Percentiles rank a stretch among this genome's conserved stretches.
Conservation (phyloP, 2,888 invertebrate genomes). For the Tenthredo notha region DNA sequence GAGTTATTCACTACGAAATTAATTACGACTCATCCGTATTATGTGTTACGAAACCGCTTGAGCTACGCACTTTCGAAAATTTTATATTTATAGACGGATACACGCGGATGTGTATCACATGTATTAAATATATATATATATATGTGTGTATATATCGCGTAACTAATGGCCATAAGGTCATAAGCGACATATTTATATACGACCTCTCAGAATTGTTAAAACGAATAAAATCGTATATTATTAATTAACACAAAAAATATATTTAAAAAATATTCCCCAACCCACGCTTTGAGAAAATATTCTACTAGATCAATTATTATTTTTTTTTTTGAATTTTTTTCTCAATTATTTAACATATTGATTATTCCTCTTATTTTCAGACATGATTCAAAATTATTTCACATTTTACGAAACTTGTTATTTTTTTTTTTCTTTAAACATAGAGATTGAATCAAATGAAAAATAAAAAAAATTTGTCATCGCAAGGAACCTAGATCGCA, state of each 20-base stretch:
- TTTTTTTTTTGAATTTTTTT: too few relatives aligned
- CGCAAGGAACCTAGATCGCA: too few relatives aligned
- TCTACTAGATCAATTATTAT: too few relatives aligned
- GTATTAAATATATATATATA: background rate
- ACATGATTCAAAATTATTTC: too few relatives aligned
- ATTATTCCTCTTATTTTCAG: too few relatives aligned
- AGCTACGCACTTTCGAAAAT: conserved; percentile 21
- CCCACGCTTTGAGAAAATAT: too few relatives aligned
- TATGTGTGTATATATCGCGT: background rate
- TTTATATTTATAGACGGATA: background rate
- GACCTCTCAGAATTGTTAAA: background rate
- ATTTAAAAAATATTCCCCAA: background rate
- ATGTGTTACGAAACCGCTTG: conserved; percentile 8
- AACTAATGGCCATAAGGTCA: background rate
- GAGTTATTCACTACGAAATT: background rate
- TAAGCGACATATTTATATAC: background rate
- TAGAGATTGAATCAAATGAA: too few relatives aligned
- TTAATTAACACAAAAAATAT: background rate
- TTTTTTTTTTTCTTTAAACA: too few relatives aligned
- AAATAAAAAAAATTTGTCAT: too few relatives aligned
- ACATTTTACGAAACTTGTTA: too few relatives aligned
- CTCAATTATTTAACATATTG: too few relatives aligned
- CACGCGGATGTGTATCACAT: background rate
- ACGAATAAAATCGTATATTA: background rate
- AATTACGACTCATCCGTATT: conserved; percentile 16